Evolutionary conservation across 35 echinoderm and acorn worm genomes (phyloP).

Genomic region (Heliocidaris erythrogramma): DNA sequence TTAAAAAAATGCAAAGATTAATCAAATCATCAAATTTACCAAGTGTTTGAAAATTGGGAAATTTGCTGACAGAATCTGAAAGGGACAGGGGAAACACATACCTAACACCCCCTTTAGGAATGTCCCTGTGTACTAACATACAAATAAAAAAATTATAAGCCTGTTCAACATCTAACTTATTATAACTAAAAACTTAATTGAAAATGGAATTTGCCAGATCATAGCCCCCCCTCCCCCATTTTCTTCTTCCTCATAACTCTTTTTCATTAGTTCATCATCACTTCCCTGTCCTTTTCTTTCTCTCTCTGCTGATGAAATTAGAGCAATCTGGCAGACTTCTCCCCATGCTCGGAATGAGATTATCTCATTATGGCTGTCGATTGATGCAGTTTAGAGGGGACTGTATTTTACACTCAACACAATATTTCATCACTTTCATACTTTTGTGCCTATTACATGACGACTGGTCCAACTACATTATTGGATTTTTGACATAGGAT

Average conservation of each 20-base stretch:
- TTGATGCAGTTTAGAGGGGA: not conserved
- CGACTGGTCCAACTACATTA: not conserved
- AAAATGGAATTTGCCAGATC: not conserved
- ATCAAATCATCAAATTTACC: too few relatives aligned
- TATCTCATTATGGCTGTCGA: conserved; percentile 9
- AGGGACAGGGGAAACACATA: too few relatives aligned
- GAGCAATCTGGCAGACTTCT: not conserved
- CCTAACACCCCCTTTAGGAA: not conserved
- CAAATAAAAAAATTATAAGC: not conserved
- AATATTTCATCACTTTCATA: not conserved
- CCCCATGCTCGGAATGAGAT: not conserved
- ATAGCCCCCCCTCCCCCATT: not conserved
- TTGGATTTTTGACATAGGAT: not conserved
- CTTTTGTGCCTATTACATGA: not conserved
- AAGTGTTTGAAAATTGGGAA: too few relatives aligned
- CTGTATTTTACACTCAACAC: not conserved
- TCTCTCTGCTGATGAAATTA: not conserved
- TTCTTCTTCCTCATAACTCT: not conserved
- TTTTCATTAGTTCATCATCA: conserved; percentile 9
- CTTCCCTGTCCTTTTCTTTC: not conserved
- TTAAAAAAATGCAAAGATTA: too few relatives aligned
- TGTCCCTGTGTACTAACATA: not conserved
- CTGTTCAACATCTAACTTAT: not conserved
- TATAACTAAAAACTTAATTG: not conserved
- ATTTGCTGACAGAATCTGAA: too few relatives aligned